These are phyloP conservation scores for Mirza zaza DNA, from an alignment of 2,113 vertebrate genomes.

Conservation along the genomic window DNA sequence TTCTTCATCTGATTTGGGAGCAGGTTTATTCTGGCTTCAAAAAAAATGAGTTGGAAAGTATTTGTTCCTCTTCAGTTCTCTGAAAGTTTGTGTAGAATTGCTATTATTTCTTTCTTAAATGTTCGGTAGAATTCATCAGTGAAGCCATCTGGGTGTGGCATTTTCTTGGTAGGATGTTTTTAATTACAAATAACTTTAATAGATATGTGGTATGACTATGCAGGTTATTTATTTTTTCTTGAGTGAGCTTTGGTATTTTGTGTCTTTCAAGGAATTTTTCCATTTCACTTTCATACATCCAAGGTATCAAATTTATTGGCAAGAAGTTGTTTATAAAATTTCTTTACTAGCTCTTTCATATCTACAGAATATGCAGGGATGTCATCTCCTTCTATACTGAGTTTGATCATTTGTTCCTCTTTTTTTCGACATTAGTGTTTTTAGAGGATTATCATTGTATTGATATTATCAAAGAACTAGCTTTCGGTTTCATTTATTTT, in stretches of 20 bases:
- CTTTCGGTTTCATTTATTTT: background rate
- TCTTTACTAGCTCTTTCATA: background rate
- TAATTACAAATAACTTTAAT: conserved; percentile 15
- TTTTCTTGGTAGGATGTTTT: background rate
- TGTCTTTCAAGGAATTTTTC: background rate
- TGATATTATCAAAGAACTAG: background rate
- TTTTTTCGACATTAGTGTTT: background rate
- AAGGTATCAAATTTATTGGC: background rate
- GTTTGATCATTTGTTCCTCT: background rate
- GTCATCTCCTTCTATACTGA: background rate
- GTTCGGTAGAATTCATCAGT: background rate
- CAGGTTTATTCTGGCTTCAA: background rate
- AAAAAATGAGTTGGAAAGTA: background rate
- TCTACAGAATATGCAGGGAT: background rate
- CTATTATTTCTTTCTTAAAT: background rate
- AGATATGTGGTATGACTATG: background rate
- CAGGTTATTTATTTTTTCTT: background rate
- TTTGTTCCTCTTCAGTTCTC: background rate
- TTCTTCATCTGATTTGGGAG: background rate
- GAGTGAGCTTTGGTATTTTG: background rate
- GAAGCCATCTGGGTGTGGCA: background rate
- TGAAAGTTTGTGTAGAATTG: background rate
- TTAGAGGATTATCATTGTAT: background rate
- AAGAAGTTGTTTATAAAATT: background rate
- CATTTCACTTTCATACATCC: background rate